These are phyloP conservation scores for Lordiphosa mommai DNA, from an alignment of 1,140 invertebrate genomes.

Conservation along the genomic window DNA sequence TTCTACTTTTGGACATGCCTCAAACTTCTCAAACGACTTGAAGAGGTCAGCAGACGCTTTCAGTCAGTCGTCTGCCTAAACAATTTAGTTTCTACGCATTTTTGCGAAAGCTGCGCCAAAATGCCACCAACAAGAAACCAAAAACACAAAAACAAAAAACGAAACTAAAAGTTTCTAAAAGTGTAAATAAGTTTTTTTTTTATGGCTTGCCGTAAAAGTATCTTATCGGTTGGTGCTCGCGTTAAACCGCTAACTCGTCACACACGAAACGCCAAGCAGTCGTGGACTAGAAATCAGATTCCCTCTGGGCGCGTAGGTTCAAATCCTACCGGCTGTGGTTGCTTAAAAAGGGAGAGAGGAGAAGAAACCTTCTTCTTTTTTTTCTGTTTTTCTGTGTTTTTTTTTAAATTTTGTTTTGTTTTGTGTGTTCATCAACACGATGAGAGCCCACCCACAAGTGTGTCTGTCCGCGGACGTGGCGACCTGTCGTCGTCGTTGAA, in stretches of 20 bases:
- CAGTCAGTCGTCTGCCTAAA: constrained; percentile 13
- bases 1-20: constrained; percentile 46
- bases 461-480: constrained; percentile 29
- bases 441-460: constrained; percentile 67
- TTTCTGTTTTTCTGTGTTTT: not conserved
- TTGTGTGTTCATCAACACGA: constrained; percentile 18
- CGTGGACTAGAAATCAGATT: constrained; percentile 87
- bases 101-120: constrained; percentile 41
- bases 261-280: too few species aligned
- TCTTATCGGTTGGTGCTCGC: constrained; percentile 36
- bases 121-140: constrained; percentile 26
- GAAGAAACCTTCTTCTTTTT: not conserved
- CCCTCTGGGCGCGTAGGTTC: constrained; percentile 92
- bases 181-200: constrained; percentile 60
- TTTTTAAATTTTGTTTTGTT: constrained; percentile 14
- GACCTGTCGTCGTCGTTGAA: constrained; percentile 43
- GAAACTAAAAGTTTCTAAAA: constrained; percentile 25
- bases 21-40: constrained; percentile 19
- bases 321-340: constrained; percentile 88
- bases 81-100: constrained; percentile 47
- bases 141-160: constrained; percentile 34
- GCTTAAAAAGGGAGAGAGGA: not conserved
- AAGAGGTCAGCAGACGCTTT: not conserved
- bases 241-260: constrained; percentile 16
- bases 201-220: constrained; percentile 41